Base-by-base conservation (phyloP, 2,113 vertebrate species). In the Osmerus mordax region DNA sequence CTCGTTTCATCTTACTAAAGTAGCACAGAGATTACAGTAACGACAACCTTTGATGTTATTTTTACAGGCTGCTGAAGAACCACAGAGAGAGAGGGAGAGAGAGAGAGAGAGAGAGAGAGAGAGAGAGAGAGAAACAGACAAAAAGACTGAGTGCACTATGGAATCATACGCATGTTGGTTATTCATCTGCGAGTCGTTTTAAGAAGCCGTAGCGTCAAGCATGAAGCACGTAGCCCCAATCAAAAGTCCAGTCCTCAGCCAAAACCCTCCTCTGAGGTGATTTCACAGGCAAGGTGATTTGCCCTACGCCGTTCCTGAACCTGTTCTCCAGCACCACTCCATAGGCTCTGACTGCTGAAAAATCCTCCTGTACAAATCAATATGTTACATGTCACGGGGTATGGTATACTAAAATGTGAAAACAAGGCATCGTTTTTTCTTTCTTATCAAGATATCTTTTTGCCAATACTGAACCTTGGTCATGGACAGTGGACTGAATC, bases 121-220 rank as follows among this genome's bases (percentile, higher is more conserved):
- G 71, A 81, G 71, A 81, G 81, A 78, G 36, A 80, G 7, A 67
- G 65, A 8, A 47, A 67, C 19, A 67, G 65, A 52, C 1, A 52
- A 19, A 84, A 82, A 85, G 81, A 76, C 77, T 83, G 81, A 76
- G 70, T 85, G 65, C 70, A 81, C 51, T 84, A 88, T 65, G 82
- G 78, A 86, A 79, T 36, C 70, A 85, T 75, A 87, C 85, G 78
- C 8, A 87, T 76, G 76, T 74, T 67, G 73, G 80, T 87, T 90
- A 88, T 90, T 89, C 84, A 82, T 87, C 77, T 82, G 71, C 81
- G 71, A 77, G 61, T 80, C 71, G 32, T 7, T 36, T 36, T 36
- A 36, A 36, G 32, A 7, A 36, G 32, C 7, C 4, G 32, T 36
- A 36, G 7, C 32, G 7, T 36, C 32, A 7, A 36, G 32, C 32